These are phyloP conservation scores for Ommatoiulus sabulosus DNA, from an alignment of 2,888 invertebrate species.

Conservation along the genomic window DNA sequence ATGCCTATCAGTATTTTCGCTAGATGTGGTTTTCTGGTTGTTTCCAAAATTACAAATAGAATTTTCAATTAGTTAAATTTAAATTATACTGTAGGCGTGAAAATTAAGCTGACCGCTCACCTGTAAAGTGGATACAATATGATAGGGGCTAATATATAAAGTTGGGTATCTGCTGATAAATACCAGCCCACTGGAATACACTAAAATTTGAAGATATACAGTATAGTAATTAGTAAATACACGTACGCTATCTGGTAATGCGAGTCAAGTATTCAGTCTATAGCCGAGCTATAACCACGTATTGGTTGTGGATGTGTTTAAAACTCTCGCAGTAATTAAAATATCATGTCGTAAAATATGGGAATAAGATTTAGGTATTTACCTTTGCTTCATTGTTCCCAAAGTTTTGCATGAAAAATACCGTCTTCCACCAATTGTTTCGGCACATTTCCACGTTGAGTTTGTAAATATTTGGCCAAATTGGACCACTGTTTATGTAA, in stretches of 20 bases:
- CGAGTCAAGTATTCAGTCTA: background rate
- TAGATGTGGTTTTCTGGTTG: background rate
- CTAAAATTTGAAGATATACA: background rate
- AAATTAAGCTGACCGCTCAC: background rate
- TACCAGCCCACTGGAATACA: conserved; percentile 18
- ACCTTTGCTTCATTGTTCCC: no score
- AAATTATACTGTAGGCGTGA: no score
- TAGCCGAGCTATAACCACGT: no score
- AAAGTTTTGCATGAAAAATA: conserved; percentile 14
- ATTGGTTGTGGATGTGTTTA: no score
- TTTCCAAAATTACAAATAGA: background rate
- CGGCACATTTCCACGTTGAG: background rate
- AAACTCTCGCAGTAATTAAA: no score
- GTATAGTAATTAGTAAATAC: background rate
- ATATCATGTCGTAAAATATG: no score
- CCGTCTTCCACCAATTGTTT: background rate
- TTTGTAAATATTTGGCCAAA: background rate
- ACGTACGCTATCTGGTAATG: background rate
- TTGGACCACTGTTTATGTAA: background rate
- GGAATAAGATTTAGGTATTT: no score
- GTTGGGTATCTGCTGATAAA: conserved; percentile 12
- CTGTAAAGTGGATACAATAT: conserved; percentile 12
- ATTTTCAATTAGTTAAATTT: no score
- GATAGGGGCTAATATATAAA: background rate
- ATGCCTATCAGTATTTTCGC: background rate